Evolutionary conservation across 2,113 vertebrate genomes (phyloP).

Genomic region (Oreochromis tanganicae): DNA sequence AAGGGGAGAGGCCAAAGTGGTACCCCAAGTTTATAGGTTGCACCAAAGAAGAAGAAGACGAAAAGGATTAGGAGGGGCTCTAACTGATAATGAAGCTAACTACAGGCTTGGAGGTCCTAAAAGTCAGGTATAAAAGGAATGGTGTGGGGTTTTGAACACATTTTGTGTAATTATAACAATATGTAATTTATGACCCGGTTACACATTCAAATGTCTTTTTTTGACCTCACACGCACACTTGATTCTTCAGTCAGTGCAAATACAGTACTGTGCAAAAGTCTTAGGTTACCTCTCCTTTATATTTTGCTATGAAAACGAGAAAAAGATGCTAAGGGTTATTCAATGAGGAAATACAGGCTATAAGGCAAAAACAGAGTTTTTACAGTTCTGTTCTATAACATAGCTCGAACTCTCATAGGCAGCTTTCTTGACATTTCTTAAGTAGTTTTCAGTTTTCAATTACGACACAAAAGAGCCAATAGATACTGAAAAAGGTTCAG

Average conservation of each 20-base stretch:
- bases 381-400: neutral
- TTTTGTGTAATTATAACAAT: neutral
- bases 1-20: fast-evolving
- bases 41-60: neutral
- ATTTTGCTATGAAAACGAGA: neutral
- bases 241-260: neutral
- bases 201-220: neutral
- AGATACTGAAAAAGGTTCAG: neutral
- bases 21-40: neutral
- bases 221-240: fast-evolving
- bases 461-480: neutral
- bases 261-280: neutral
- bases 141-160: neutral
- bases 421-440: neutral
- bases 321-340: neutral
- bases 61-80: neutral
- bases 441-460: neutral
- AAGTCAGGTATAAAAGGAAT: neutral
- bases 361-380: neutral
- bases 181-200: fast-evolving
- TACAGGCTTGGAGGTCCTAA: neutral
- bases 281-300: neutral
- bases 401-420: neutral
- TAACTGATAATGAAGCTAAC: neutral
- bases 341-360: neutral